A percentile compares a stretch with the other conserved stretches of the same genome.
Conservation (phyloP, 1,140 invertebrate genomes). For the Globodera ellingtonae region DNA sequence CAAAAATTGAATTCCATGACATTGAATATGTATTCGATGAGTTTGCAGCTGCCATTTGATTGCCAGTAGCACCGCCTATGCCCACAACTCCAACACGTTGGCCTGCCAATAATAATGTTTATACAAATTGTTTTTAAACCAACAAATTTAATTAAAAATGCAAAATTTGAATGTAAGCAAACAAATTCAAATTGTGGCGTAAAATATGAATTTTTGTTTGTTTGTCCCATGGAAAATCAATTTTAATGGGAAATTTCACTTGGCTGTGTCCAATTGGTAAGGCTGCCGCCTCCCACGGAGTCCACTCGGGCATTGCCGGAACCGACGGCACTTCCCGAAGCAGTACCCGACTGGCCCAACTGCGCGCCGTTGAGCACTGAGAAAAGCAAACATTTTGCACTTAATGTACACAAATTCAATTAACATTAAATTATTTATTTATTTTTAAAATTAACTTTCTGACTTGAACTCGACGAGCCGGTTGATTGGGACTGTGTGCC, state of each 20-base stretch:
- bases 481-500: background rate
- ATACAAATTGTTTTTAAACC: background rate
- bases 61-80: conserved; percentile 16
- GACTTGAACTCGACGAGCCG: background rate
- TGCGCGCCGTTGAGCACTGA: background rate
- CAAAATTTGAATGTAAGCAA: too few relatives aligned
- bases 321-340: background rate
- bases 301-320: background rate
- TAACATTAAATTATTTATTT: too few relatives aligned
- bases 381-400: background rate
- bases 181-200: too few relatives aligned
- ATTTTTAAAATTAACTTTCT: too few relatives aligned
- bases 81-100: background rate
- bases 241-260: background rate
- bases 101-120: background rate
- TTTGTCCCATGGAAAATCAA: too few relatives aligned
- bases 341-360: background rate
- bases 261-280: background rate
- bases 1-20: conserved; percentile 11
- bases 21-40: background rate
- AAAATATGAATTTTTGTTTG: too few relatives aligned
- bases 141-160: background rate
- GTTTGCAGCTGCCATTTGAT: background rate
- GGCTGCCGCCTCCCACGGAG: background rate
- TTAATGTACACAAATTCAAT: too few relatives aligned